These are phyloP conservation scores for Odiellus spinosus DNA, from an alignment of 2,888 invertebrate genomes.

Conservation along the genomic window DNA sequence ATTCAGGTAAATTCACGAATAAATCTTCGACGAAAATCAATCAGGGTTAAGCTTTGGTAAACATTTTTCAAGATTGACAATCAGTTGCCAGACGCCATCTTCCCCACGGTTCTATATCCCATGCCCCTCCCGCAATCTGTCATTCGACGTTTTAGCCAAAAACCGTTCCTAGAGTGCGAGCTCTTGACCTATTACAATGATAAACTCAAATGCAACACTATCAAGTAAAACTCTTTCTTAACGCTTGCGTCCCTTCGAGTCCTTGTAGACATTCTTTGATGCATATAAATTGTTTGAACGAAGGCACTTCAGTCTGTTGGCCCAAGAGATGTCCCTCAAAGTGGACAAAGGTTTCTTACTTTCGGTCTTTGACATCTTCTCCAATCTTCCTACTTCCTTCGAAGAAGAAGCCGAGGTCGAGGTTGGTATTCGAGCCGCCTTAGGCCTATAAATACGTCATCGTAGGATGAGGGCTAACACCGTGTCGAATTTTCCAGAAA, in stretches of 20 bases:
- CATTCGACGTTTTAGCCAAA: constrained; percentile 36
- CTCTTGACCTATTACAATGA: constrained; percentile 27
- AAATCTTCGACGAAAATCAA: too few species aligned
- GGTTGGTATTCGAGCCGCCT: constrained; percentile 25
- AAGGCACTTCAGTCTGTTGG: constrained; percentile 42
- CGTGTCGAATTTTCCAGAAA: too few species aligned
- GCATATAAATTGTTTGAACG: too few species aligned
- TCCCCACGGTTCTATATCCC: constrained; percentile 49
- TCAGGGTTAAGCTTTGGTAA: too few species aligned
- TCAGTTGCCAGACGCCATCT: constrained; percentile 50
- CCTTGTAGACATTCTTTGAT: too few species aligned
- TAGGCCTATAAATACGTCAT: too few species aligned
- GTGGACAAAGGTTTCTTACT: constrained; percentile 50
- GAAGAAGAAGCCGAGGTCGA: constrained; percentile 35
- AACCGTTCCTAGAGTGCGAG: constrained; percentile 40
- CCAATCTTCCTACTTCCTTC: too few species aligned
- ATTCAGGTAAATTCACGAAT: constrained; percentile 41
- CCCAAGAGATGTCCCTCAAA: constrained; percentile 50
- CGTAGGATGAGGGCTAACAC: too few species aligned
- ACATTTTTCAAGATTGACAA: constrained; percentile 57
- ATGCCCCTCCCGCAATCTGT: constrained; percentile 33
- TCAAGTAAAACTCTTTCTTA: constrained; percentile 31
- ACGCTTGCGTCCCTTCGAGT: too few species aligned
- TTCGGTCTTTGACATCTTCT: constrained; percentile 43
- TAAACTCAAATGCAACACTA: constrained; percentile 27